Evolutionary conservation across 1,140 invertebrate genomes (phyloP).

Genomic region (Pollicipes pollicipes): DNA sequence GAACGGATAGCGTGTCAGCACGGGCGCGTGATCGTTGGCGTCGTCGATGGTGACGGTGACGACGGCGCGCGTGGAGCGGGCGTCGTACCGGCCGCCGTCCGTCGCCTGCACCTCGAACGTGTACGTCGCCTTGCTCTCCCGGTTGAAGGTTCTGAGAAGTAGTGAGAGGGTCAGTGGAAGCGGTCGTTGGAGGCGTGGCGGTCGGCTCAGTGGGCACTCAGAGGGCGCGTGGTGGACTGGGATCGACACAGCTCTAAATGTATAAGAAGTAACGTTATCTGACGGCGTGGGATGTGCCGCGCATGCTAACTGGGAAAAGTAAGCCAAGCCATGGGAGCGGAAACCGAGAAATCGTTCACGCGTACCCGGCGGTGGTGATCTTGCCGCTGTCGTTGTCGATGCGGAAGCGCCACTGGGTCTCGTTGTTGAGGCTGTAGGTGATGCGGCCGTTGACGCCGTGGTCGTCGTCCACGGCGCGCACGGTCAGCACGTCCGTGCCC

Average conservation of each 20-base stretch:
- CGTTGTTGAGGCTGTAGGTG: constrained; percentile 76
- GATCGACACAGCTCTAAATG: too few relatives aligned
- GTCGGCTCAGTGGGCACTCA: neutral
- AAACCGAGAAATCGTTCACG: too few relatives aligned
- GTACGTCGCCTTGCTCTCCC: constrained; percentile 59
- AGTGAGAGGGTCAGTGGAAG: neutral
- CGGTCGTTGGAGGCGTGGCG: too few relatives aligned
- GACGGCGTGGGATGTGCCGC: too few relatives aligned
- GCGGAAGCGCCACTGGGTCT: constrained; percentile 72
- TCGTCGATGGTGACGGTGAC: constrained; percentile 69
- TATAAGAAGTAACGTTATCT: too few relatives aligned
- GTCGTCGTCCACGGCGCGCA: constrained; percentile 74
- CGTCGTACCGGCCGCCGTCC: constrained; percentile 68
- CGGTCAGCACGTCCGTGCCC: constrained; percentile 59
- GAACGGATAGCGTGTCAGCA: constrained; percentile 69
- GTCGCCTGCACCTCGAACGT: constrained; percentile 70
- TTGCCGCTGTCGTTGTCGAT: constrained; percentile 82
- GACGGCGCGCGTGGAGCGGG: constrained; percentile 53
- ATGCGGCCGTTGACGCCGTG: constrained; percentile 73
- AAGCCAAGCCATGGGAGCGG: too few relatives aligned
- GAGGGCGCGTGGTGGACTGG: too few relatives aligned
- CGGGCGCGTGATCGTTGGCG: constrained; percentile 79
- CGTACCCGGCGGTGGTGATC: constrained; percentile 76
- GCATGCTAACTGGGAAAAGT: too few relatives aligned
- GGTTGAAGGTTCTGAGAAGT: constrained; percentile 48